Evolutionary conservation across 1,140 invertebrate species (phyloP).

Genomic region (Cherax destructor): DNA sequence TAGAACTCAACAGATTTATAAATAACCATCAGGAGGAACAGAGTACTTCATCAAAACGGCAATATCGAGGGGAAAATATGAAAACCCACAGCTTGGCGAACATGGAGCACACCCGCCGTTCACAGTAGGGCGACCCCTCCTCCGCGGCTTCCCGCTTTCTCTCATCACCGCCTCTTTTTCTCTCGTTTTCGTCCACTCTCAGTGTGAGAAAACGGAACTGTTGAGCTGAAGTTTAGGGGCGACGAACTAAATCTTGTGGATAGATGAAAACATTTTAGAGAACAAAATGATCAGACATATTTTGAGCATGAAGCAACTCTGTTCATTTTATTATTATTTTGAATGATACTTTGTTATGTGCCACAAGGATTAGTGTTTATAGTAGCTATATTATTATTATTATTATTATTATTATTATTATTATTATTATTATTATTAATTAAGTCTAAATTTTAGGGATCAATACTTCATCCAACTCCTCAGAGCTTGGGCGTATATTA

Average conservation of each 20-base stretch:
- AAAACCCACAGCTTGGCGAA: conserved; percentile 7
- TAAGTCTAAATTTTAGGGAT: too few species aligned
- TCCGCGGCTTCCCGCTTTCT: neutral
- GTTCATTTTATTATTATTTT: neutral
- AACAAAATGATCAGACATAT: conserved; percentile 33
- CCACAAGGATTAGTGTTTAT: neutral
- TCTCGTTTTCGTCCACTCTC: conserved; percentile 11
- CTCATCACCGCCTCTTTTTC: neutral
- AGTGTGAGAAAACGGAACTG: conserved; percentile 15
- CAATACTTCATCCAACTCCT: too few species aligned
- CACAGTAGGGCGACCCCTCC: conserved; percentile 25
- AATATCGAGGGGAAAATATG: neutral
- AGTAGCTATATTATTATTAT: neutral
- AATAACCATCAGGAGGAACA: neutral
- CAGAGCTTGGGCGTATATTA: too few species aligned
- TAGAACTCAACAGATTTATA: neutral
- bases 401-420: too few species aligned
- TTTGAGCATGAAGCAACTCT: neutral
- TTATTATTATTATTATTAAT: too few species aligned
- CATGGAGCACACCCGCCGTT: conserved; percentile 8
- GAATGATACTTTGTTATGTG: neutral
- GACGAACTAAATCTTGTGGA: conserved; percentile 28
- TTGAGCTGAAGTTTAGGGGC: conserved; percentile 14
- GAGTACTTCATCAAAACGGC: neutral
- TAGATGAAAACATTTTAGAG: conserved; percentile 36